These are phyloP conservation scores for Passer domesticus DNA, from an alignment of 2,113 vertebrate genomes.

Conservation along the genomic window DNA sequence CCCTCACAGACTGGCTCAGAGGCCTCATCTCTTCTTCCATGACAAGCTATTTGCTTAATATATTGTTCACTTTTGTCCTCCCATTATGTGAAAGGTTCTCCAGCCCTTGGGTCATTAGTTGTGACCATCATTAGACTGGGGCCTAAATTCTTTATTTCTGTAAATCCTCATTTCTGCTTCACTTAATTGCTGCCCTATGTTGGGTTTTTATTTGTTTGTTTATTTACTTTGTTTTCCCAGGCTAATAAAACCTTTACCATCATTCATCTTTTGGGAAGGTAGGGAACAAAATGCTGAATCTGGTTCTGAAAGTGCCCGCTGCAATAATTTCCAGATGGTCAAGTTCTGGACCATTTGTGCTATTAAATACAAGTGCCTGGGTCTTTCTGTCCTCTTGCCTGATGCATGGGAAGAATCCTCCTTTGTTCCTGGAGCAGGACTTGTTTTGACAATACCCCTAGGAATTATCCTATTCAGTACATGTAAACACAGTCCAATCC, in stretches of 20 bases:
- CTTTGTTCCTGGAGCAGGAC: not conserved
- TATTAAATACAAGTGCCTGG: not conserved
- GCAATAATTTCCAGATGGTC: not conserved
- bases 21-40: accelerated
- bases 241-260: not conserved
- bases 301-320: not conserved
- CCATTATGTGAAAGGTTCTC: not conserved
- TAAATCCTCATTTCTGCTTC: not conserved
- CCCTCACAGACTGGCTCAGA: not conserved
- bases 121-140: not conserved
- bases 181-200: not conserved
- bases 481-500: not conserved
- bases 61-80: not conserved
- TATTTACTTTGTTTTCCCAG: not conserved
- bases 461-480: not conserved
- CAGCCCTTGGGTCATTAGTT: not conserved
- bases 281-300: not conserved
- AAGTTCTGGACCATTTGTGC: not conserved
- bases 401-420: not conserved
- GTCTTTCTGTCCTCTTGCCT: accelerated
- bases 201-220: not conserved
- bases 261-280: not conserved
- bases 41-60: accelerated
- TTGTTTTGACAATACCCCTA: accelerated
- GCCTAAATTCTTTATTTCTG: not conserved